phyloP scores from a whole-genome alignment of 2,888 invertebrate species.

The Tenthredo mesomela region DNA sequence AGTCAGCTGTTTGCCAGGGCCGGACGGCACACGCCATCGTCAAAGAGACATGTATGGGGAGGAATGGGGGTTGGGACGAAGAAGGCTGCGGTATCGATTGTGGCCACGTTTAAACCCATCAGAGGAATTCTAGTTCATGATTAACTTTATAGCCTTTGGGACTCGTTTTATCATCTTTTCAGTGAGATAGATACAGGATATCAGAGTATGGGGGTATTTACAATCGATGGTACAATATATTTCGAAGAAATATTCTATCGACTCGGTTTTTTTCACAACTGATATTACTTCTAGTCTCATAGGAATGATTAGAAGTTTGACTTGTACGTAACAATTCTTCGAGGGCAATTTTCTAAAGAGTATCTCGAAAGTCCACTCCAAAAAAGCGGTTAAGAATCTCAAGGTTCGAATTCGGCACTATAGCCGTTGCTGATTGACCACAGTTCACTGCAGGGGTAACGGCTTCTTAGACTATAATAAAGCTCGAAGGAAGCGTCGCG shows the following conservation, averaged over 20 bases:
- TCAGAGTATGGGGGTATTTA: too few relatives aligned
- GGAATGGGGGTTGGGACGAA: not conserved
- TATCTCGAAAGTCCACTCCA: not conserved
- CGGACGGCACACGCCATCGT: conserved; percentile 48
- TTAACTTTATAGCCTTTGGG: conserved; percentile 10
- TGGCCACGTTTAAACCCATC: conserved; percentile 11
- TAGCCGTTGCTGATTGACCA: conserved; percentile 30
- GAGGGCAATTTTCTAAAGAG: not conserved
- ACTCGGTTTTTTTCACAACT: not conserved
- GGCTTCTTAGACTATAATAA: not conserved
- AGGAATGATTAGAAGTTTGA: not conserved
- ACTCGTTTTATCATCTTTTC: not conserved
- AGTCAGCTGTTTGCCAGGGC: conserved; percentile 43
- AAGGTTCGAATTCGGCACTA: not conserved
- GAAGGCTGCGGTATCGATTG: conserved; percentile 35
- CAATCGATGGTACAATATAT: too few relatives aligned
- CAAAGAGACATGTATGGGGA: conserved; percentile 38
- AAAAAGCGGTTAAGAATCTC: not conserved
- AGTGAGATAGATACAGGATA: not conserved
- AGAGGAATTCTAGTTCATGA: conserved; percentile 25
- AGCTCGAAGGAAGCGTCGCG: not conserved
- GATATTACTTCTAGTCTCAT: not conserved
- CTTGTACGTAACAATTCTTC: too few relatives aligned
- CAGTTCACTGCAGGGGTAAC: not conserved
- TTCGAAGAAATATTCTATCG: too few relatives aligned